Evolutionary conservation across 2,113 vertebrate species (phyloP), one percentile per base, ranked within the genome.

Genomic region (Hymenochirus boettgeri): DNA sequence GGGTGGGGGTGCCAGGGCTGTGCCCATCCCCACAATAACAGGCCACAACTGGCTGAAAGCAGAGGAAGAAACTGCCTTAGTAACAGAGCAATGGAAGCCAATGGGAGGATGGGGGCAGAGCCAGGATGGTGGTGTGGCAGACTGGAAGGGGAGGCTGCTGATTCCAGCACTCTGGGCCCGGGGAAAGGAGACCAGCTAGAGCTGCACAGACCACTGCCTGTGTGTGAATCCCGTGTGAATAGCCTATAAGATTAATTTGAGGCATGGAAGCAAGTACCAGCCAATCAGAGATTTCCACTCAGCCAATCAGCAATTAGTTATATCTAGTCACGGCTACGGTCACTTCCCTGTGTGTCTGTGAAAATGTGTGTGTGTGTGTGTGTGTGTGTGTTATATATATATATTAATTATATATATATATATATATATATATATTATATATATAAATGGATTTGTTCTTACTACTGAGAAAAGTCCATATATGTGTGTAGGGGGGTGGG

Each of bases 61-160:
- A 6, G 39, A 42, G 39, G 13, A 42, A 50, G 48, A 35, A 67
- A 50, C 37, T 52, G 64, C 64, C 64, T 51, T 67, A 67, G 64
- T 67, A 67, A 67, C 64, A 67, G 50, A 22, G 25, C 64, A 58
- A 54, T 27, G 63, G 50, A 46, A 13, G 46, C 64, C 64, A 67
- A 67, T 67, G 21, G 64, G 12, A 29, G 31, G 10, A 15, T 6
- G n/a, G 64, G 64, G 64, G 56, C 63, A 22, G 63, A 22, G 63
- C 27, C 54, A 66, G 39, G 3, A 6, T 11, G 29, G n/a, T 13
- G 15, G 55, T 58, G 21, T 52, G 37, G 11, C 39, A 42, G 39
- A 27, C 52, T 42, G 31, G 54, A 22, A 37, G 35, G 35, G 13
- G 18, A 58, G 54, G 63, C 54, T n/a, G n/a, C n/a, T 39, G 19